Percentiles rank a stretch among this genome's conserved stretches.
These are phyloP conservation scores for Formica exsecta DNA, from an alignment of 1,140 invertebrate species.

Conservation along the genomic window DNA sequence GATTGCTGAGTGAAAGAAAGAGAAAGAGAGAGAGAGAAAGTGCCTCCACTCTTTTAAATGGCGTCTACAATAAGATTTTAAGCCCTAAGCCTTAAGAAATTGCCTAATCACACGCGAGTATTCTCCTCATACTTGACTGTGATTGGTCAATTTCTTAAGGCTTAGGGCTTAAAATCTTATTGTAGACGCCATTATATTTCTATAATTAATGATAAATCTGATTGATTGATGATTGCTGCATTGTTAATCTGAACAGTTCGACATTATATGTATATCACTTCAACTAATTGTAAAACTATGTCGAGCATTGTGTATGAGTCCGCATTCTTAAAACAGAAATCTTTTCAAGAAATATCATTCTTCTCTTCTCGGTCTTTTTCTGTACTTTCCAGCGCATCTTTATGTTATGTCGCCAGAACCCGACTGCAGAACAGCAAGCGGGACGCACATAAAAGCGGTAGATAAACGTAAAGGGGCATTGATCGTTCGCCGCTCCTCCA, in stretches of 20 bases:
- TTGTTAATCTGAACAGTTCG: background rate
- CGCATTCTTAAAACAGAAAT: background rate
- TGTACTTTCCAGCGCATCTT: slow-evolving; percentile 25
- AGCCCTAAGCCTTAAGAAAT: too few relatives aligned
- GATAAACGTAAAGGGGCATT: slow-evolving; percentile 77
- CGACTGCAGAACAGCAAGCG: slow-evolving; percentile 36
- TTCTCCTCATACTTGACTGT: too few relatives aligned
- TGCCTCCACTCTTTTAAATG: too few relatives aligned
- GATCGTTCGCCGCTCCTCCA: slow-evolving; percentile 78
- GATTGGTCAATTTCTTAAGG: too few relatives aligned
- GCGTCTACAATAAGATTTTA: too few relatives aligned
- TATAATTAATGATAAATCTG: too few relatives aligned
- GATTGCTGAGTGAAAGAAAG: too few relatives aligned
- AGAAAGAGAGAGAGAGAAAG: too few relatives aligned
- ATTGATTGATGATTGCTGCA: background rate
- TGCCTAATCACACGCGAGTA: too few relatives aligned
- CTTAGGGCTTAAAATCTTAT: too few relatives aligned
- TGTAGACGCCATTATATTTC: too few relatives aligned
- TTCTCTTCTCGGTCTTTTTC: background rate
- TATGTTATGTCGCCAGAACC: slow-evolving; percentile 29
- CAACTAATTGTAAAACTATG: too few relatives aligned
- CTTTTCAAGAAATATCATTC: background rate
- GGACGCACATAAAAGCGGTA: slow-evolving; percentile 73
- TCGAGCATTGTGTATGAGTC: background rate
- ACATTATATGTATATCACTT: background rate